These are phyloP conservation scores for Danaus chrysippus DNA, from an alignment of 2,888 invertebrate genomes.

Conservation along the genomic window DNA sequence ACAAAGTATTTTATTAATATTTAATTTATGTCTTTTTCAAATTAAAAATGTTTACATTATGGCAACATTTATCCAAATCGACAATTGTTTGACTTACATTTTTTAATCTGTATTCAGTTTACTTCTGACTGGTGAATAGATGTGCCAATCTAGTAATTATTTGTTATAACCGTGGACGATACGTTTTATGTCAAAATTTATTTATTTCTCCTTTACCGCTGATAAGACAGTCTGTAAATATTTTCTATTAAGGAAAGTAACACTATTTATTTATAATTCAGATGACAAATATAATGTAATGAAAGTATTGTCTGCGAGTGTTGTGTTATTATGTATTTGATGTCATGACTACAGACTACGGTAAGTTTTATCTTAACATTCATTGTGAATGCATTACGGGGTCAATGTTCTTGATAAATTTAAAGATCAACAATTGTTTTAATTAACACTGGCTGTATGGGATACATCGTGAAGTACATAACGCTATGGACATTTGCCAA, in stretches of 20 bases:
- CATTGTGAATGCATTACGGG: slow-evolving; percentile 32
- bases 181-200: too few species aligned
- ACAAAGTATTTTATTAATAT: too few species aligned
- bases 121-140: slow-evolving; percentile 4
- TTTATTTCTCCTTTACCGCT: too few species aligned
- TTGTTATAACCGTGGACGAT: too few species aligned
- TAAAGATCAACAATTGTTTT: slow-evolving; percentile 50
- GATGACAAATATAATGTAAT: background rate
- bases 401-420: slow-evolving; percentile 53
- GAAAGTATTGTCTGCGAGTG: slow-evolving; percentile 9
- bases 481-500: slow-evolving; percentile 68
- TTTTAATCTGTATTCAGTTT: slow-evolving; percentile 3
- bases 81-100: background rate
- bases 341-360: slow-evolving; percentile 61
- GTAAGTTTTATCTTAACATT: slow-evolving; percentile 45
- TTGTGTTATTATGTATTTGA: slow-evolving; percentile 19
- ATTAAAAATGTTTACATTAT: background rate
- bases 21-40: too few species aligned
- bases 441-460: slow-evolving; percentile 48
- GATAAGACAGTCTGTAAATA: too few species aligned
- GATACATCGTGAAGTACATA: slow-evolving; percentile 38
- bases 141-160: background rate
- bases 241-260: background rate
- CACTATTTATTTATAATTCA: background rate
- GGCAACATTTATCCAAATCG: background rate